These are phyloP conservation scores for Panulirus ornatus DNA, from an alignment of 1,140 invertebrate genomes.

Conservation along the genomic window DNA sequence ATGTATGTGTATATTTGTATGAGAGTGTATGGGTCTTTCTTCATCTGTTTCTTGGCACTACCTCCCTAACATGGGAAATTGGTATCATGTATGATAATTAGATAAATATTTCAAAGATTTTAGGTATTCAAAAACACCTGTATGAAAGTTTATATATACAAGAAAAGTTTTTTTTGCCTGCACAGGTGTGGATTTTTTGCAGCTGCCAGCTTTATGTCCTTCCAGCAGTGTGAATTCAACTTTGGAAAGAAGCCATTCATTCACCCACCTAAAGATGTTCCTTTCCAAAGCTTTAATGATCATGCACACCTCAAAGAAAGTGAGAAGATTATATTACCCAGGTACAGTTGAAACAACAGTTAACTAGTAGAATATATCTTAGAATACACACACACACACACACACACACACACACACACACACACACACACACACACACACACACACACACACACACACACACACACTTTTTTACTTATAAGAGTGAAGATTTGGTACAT, in stretches of 20 bases:
- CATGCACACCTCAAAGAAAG: constrained; percentile 84
- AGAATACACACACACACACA: too few species aligned
- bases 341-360: constrained; percentile 77
- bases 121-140: neutral
- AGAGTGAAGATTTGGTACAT: too few species aligned
- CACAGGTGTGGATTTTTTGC: constrained; percentile 92
- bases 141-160: neutral
- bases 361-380: too few species aligned
- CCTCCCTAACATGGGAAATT: too few species aligned
- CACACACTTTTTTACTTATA: too few species aligned
- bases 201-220: constrained; percentile 96
- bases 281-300: constrained; percentile 88
- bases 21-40: neutral
- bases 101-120: too few species aligned
- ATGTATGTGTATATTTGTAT: too few species aligned
- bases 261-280: constrained; percentile 85
- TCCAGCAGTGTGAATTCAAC: constrained; percentile 96
- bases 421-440: too few species aligned
- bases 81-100: too few species aligned
- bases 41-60: too few species aligned
- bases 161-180: constrained; percentile 51
- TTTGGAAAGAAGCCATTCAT: constrained; percentile 91
- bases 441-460: too few species aligned
- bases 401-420: too few species aligned
- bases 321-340: constrained; percentile 84